Percentiles rank a stretch among this genome's conserved stretches.
These are phyloP conservation scores for Prorops nasuta DNA, from an alignment of 1,140 invertebrate genomes.

Conservation along the genomic window DNA sequence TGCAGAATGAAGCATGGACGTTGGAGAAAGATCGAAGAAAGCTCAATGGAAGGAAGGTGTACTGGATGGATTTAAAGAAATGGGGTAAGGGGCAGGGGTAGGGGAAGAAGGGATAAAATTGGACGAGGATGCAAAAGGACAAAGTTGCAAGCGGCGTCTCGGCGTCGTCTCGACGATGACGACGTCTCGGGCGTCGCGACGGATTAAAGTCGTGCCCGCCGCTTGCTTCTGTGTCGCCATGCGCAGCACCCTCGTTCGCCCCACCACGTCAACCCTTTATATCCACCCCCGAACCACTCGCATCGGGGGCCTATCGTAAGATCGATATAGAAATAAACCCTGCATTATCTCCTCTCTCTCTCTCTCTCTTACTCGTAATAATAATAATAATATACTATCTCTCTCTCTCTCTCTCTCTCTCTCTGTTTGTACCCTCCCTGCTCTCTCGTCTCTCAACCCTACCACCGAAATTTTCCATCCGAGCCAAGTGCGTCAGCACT, in stretches of 20 bases:
- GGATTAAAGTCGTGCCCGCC: slow-evolving; percentile 44
- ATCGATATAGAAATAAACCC: slow-evolving; percentile 49
- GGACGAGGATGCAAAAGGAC: no score
- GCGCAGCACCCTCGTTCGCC: slow-evolving; percentile 32
- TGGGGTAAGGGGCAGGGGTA: not conserved
- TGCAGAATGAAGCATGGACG: no score
- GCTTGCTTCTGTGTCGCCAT: slow-evolving; percentile 47
- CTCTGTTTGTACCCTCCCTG: not conserved
- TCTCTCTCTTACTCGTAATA: slow-evolving; percentile 18
- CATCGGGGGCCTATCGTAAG: slow-evolving; percentile 36
- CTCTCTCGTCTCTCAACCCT: slow-evolving; percentile 1
- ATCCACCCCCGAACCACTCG: no score
- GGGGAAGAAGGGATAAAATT: not conserved
- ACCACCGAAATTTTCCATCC: slow-evolving; percentile 1
- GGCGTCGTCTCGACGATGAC: slow-evolving; percentile 23
- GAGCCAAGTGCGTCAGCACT: no score
- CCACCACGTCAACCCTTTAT: not conserved
- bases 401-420: no score
- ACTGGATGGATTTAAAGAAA: no score
- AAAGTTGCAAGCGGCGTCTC: no score
- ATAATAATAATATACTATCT: no score
- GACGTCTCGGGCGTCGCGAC: slow-evolving; percentile 45
- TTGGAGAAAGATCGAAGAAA: no score
- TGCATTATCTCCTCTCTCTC: slow-evolving; percentile 1
- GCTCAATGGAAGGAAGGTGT: no score